A percentile compares a stretch with the other conserved stretches of the same genome.
phyloP scores from a whole-genome alignment of 2,113 vertebrate species.

The Atractosteus spatula region DNA sequence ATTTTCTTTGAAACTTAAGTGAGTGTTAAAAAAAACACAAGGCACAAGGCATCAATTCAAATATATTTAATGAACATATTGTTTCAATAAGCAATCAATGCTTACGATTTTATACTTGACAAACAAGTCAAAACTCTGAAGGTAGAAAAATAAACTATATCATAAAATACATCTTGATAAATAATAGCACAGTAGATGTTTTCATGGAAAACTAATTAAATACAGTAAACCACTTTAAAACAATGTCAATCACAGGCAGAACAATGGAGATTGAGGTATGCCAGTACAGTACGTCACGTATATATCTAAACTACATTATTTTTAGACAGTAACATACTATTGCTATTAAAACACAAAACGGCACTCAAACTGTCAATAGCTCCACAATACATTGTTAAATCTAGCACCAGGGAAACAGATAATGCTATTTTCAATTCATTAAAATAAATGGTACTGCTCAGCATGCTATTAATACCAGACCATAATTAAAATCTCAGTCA shows the following conservation, averaged over 20 bases:
- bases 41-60: constrained; percentile 54
- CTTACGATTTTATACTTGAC: constrained; percentile 69
- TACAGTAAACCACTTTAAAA: constrained; percentile 39
- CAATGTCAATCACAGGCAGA: constrained; percentile 60
- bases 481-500: constrained; percentile 60
- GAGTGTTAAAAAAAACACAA: too few species aligned
- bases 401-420: constrained; percentile 64
- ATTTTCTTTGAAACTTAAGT: too few species aligned
- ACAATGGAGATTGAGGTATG: constrained; percentile 68
- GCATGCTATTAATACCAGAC: constrained; percentile 85
- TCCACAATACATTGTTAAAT: constrained; percentile 75
- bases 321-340: constrained; percentile 71
- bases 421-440: constrained; percentile 23
- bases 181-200: constrained; percentile 80
- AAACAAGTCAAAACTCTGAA: constrained; percentile 74
- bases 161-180: constrained; percentile 88
- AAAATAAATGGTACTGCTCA: constrained; percentile 60
- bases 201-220: constrained; percentile 82
- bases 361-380: constrained; percentile 73
- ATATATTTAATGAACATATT: constrained; percentile 73
- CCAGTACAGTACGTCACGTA: constrained; percentile 72
- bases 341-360: constrained; percentile 63
- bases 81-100: constrained; percentile 77
- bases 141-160: constrained; percentile 96
- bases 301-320: too few species aligned